Conservation (phyloP, 92 coral and sea anemone species). For the Palythoa caribaeorum region DNA sequence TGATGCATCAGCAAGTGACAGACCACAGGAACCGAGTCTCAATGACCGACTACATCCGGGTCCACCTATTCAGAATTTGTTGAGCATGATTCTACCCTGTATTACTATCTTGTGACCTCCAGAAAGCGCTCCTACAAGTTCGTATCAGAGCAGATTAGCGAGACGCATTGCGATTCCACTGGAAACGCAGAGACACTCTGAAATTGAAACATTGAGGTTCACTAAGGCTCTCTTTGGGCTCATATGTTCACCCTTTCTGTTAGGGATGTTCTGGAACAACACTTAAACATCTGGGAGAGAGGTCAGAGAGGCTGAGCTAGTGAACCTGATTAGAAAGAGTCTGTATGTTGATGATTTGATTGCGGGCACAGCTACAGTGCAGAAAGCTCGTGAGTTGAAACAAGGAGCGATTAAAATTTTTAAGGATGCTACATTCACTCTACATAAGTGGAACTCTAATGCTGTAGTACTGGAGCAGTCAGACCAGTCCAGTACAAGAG, state of each 20-base stretch:
- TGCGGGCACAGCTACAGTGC: conserved; percentile 8
- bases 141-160: conserved; percentile 30
- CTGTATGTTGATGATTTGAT: conserved; percentile 28
- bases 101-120: conserved; percentile 33
- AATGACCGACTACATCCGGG: background rate
- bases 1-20: background rate
- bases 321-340: conserved; percentile 13
- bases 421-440: background rate
- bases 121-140: conserved; percentile 33
- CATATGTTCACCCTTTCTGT: conserved; percentile 14
- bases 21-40: background rate
- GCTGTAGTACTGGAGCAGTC: too few relatives aligned
- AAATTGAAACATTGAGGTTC: conserved; percentile 28
- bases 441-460: too few relatives aligned
- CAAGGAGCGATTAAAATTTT: background rate
- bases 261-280: too few relatives aligned
- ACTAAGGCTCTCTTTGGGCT: conserved; percentile 35
- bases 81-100: conserved; percentile 36
- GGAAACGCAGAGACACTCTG: conserved; percentile 25
- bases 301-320: background rate
- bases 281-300: too few relatives aligned
- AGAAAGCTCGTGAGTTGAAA: conserved; percentile 29
- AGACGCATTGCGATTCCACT: conserved; percentile 21
- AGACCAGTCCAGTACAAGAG: too few relatives aligned
- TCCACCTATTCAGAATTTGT: conserved; percentile 23